Base-by-base conservation (phyloP, 1,140 invertebrate genomes). In the Oreohelix idahoensis region DNA sequence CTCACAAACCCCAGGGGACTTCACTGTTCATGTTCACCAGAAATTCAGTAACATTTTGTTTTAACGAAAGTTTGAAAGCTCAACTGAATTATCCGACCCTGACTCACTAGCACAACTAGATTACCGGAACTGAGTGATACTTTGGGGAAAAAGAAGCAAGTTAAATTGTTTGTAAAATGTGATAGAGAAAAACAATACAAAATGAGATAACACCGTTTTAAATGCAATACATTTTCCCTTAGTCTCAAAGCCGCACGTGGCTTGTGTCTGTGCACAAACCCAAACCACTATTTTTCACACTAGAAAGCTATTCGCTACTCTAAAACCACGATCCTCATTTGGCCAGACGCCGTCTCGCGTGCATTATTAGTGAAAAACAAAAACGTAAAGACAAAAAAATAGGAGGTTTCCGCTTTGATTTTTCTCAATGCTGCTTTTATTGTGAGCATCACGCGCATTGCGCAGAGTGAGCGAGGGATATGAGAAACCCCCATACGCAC, bases 271-370 rank as follows among this genome's bases (percentile, higher is more conserved):
- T 58, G 5, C 10, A 58, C 53, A 58, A 58, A 58, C 15, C 53
- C 26, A n/a, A 23, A n/a, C 53, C 53, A 58, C 53, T 58, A 58
- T 58, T 58, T 58, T 58, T 58, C 53, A n/a, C 53, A 58, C 53
- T 58, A 58, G 53, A 58, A 58, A 23, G 15, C 26, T n/a, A 58
- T 58, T 58, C 53, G 8, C 26, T 58, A 23, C 26, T 58, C 53
- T 58, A 58, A 58, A 13, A 58, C 53, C 53, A 58, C 23, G 53
- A 58, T 58, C 53, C 13, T 15, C 53, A 58, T 58, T 58, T 58
- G 26, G 15, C 15, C 53, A n/a, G 26, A 4, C 53, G 53, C 10
- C 53, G 53, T n/a, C 26, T 23, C 8, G 26, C 53, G 13, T 23
- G 2, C 26, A 5, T 58, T 23, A 23, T 58, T 58, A 58, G 53